Percentiles rank a stretch among this genome's conserved stretches.
phyloP scores from a whole-genome alignment of 35 echinoderm and acorn worm genomes.

The Lytechinus variegatus region DNA sequence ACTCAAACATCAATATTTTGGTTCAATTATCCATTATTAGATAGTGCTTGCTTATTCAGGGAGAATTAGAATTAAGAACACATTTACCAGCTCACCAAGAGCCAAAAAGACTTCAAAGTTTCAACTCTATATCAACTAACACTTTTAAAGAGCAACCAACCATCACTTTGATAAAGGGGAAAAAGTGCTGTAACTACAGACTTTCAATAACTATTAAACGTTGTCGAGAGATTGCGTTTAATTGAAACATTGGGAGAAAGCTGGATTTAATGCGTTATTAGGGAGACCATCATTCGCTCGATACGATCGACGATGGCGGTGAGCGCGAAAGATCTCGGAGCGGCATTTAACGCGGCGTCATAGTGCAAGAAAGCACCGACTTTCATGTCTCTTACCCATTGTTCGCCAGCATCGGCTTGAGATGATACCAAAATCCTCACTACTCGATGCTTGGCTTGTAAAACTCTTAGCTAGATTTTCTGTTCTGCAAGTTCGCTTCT shows the following conservation, averaged over 20 bases:
- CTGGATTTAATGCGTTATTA: conserved; percentile 33
- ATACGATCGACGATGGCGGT: background rate
- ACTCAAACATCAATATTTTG: background rate
- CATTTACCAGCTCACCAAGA: background rate
- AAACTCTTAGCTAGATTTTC: background rate
- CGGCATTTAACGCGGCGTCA: conserved; percentile 30
- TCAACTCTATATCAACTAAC: background rate
- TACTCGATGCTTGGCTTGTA: background rate
- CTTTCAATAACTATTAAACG: background rate
- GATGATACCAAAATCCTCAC: background rate
- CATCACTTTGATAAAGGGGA: background rate
- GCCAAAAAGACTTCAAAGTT: background rate
- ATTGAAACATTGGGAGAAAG: conserved; percentile 6
- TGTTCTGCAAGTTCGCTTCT: background rate
- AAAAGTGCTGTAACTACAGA: background rate
- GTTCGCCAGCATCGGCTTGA: background rate
- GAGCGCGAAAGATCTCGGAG: background rate
- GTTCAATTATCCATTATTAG: background rate
- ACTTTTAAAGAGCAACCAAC: background rate
- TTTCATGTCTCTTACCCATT: background rate
- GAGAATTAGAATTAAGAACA: background rate
- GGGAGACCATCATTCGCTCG: background rate
- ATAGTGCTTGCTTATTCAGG: background rate
- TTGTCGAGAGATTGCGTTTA: background rate
- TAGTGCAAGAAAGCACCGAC: background rate